Conservation (phyloP, 2,888 invertebrate genomes). For the Prenolepis imparis region DNA sequence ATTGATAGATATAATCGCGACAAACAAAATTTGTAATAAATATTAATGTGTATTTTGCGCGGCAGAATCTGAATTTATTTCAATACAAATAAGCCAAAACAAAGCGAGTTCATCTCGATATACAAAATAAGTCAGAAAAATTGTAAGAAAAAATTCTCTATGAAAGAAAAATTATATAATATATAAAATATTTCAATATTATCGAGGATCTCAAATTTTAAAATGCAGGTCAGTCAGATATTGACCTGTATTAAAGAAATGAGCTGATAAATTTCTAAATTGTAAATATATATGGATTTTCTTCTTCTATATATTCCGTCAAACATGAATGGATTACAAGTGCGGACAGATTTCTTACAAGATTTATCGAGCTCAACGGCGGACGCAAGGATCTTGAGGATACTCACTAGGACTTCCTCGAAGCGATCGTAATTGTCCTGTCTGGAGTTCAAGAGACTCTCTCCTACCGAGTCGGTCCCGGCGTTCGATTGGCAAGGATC, state of each 20-base stretch:
- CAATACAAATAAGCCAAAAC: not conserved
- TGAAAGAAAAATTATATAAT: too few relatives aligned
- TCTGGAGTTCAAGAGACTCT: constrained; percentile 80
- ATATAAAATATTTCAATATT: not conserved
- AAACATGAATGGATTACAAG: not conserved
- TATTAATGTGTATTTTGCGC: not conserved
- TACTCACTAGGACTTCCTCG: constrained; percentile 82
- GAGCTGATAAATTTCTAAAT: not conserved
- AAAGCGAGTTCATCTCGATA: not conserved
- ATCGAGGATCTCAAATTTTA: not conserved
- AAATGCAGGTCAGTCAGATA: not conserved
- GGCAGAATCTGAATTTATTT: not conserved
- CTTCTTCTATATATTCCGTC: not conserved
- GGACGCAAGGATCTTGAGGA: not conserved
- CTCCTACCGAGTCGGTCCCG: constrained; percentile 79
- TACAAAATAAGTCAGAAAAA: not conserved
- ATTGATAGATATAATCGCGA: not conserved
- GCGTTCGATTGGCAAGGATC: constrained; percentile 70
- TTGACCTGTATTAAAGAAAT: not conserved
- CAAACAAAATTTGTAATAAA: not conserved
- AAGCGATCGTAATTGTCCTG: constrained; percentile 82
- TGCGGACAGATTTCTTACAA: not conserved
- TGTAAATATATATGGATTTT: not conserved
- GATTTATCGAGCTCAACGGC: not conserved
- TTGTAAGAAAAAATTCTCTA: not conserved